These are phyloP conservation scores for Caenorhabditis briggsae DNA, from an alignment of 1,140 invertebrate species.

Conservation along the genomic window DNA sequence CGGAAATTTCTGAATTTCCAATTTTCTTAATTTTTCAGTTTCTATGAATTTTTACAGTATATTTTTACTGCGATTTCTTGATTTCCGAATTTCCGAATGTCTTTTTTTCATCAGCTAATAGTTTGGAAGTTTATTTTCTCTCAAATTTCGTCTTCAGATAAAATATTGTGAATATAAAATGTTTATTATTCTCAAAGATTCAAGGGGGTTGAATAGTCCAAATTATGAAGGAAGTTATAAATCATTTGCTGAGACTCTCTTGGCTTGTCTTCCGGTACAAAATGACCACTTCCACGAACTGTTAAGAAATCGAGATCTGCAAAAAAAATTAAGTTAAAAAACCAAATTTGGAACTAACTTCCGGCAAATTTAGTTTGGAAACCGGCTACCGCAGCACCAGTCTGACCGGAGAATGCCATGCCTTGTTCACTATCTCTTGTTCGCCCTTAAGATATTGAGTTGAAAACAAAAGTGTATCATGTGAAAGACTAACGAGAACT, in stretches of 20 bases:
- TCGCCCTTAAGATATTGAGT: conserved; percentile 9
- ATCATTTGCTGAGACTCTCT: conserved; percentile 34
- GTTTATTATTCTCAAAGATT: not conserved
- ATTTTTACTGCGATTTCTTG: too few relatives aligned
- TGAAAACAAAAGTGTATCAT: not conserved
- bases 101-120: too few relatives aligned
- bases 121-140: not conserved
- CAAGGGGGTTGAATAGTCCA: conserved; percentile 14
- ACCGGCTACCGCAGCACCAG: conserved; percentile 56
- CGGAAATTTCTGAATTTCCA: too few relatives aligned
- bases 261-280: conserved; percentile 39
- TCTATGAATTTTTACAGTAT: too few relatives aligned
- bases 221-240: conserved; percentile 26
- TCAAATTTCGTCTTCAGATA: not conserved
- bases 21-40: too few relatives aligned
- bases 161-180: too few relatives aligned
- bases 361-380: conserved; percentile 22
- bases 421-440: conserved; percentile 52
- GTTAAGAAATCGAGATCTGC: conserved; percentile 57
- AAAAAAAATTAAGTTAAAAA: not conserved
- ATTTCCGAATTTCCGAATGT: too few relatives aligned
- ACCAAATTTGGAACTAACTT: conserved; percentile 40
- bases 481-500: conserved; percentile 33
- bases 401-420: conserved; percentile 53
- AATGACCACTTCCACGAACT: conserved; percentile 53